Base-by-base conservation (phyloP, 2,797 vertebrate genomes). In the Typhlichthys eigenmanni region DNA sequence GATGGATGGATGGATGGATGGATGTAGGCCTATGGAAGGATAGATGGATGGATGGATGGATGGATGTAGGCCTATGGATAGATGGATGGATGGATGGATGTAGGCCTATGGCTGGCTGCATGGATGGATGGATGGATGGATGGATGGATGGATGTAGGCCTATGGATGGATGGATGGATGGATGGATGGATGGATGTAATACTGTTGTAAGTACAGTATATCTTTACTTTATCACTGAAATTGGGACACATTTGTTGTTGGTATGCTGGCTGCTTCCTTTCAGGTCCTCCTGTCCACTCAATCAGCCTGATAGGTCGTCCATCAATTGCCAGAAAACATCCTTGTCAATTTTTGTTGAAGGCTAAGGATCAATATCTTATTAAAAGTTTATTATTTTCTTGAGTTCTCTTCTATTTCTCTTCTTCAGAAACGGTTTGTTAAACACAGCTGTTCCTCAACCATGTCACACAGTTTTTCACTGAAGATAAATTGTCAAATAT, bases 341-440 rank as follows among this genome's bases (percentile, higher is more conserved):
- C 63, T 66, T 75, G 47, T 65, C 57, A 34, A 57, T 62, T 74
- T 84, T 83, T 84, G 19, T 24, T 79, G 77, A 85, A 81, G 66
- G 71, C 75, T 60, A 38, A 8, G 55, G 76, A 88, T 90, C 89
- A 82, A 90, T 89, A 89, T 66, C 74, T 76, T 87, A 89, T 85
- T 87, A 87, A 85, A 87, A 68, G 56, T 65, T 85, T 80, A 65
- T 55, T 64, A 55, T 56, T 57, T 54, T 12, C 43, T 17, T 4
- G 29, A n/a, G 8, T 24, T 52, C 62, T 60, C 55, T 13, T 65
- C 63, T 65, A 78, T 60, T 69, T 68, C 38, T 76, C 80, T 68
- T 54, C 60, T 32, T 47, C 47, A 62, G 62, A 71, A 69, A 78
- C 61, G 49, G 17, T 71, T 47, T 66, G 64, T 66, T 63, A 17